Conservation (phyloP, 2,797 vertebrate genomes). For the Benthosema pterotum region DNA sequence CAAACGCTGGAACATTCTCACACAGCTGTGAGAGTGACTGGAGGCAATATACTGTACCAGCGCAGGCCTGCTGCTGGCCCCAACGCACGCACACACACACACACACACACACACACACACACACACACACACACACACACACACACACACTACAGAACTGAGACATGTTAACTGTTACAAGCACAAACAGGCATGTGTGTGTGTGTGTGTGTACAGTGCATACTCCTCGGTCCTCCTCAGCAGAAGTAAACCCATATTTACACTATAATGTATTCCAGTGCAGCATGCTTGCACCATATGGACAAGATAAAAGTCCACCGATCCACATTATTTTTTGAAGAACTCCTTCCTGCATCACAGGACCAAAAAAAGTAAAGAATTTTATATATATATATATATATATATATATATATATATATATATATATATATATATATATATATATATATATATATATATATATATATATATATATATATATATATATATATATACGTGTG, state of each 20-base stretch:
- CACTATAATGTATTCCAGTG: not conserved
- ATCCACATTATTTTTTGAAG: too few relatives aligned
- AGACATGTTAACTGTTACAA: conserved; percentile 51
- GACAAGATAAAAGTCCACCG: conserved; percentile 4
- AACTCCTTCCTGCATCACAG: too few relatives aligned
- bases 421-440: too few relatives aligned
- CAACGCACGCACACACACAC: conserved; percentile 36
- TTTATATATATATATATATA: too few relatives aligned
- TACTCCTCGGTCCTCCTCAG: conserved; percentile 17
- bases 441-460: too few relatives aligned
- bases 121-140: conserved; percentile 4
- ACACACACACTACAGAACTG: conserved; percentile 36
- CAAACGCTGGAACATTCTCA: conserved; percentile 75
- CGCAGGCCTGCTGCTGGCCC: conserved; percentile 83
- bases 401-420: too few relatives aligned
- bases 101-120: not conserved
- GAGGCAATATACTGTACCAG: conserved; percentile 73
- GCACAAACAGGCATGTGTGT: conserved; percentile 42
- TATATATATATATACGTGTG: too few relatives aligned
- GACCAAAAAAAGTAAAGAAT: too few relatives aligned
- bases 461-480: too few relatives aligned
- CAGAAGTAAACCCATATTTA: conserved; percentile 22
- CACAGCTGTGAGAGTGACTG: conserved; percentile 83
- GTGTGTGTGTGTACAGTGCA: conserved; percentile 38
- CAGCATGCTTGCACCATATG: not conserved